Evolutionary conservation across 1,140 invertebrate genomes (phyloP), one percentile per base, ranked within the genome.

Genomic region (Leptinotarsa texana): DNA sequence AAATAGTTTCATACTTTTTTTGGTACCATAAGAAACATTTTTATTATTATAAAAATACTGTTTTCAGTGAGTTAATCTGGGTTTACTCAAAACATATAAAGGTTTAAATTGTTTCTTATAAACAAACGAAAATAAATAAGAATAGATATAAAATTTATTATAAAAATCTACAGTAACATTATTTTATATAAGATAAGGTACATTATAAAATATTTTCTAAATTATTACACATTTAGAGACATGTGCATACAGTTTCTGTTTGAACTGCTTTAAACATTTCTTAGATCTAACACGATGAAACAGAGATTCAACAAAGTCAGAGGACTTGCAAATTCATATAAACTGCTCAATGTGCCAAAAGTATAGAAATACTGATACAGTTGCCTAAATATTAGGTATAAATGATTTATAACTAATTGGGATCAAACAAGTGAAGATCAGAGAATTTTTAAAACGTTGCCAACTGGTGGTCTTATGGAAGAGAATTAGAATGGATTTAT

Each of bases 201-300:
- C 51, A 57, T 18, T 17, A 57, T 57, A 57, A 57, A 17, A 57
- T 57, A 42, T 42, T 42, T 4, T 57, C 15, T 17, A 57, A 67
- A 65, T n/a, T 67, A 67, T 33, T 24, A 67, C 65, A 67, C 65
- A 67, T 67, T 13, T 24, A 65, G 6, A 67, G 6, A 67, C 33
- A 42, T 67, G 65, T 67, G 65, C 18, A 67, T 67, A 24, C 33
- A 67, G 24, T 67, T 27, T 24, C 65, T 67, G 65, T 67, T 67
- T 67, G 33, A 67, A 67, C 65, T 67, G 33, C 51, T n/a, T 57
- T 57, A n/a, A 57, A 57, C 13, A 15, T n/a, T n/a, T 17, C 51
- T 57, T 57, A 57, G 15, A n/a, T 57, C 51, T 57, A 57, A 18
- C 15, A 6, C 4, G 51, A 57, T 6, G n/a, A 5, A 17, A 57